phyloP scores from a whole-genome alignment of 2,888 invertebrate genomes.

The Scaptomyza cyrtandrae region DNA sequence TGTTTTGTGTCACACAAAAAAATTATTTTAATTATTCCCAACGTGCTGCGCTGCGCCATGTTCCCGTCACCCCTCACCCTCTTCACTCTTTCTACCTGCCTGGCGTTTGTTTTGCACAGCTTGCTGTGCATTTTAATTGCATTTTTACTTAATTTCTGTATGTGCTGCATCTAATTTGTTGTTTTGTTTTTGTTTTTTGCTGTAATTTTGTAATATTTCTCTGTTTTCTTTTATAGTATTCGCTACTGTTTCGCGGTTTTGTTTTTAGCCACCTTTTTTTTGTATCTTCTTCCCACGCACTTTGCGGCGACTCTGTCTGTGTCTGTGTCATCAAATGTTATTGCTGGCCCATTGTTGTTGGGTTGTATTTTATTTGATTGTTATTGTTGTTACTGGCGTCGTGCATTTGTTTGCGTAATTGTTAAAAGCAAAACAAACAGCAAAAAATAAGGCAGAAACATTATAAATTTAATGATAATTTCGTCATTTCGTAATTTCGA shows the following conservation, averaged over 20 bases:
- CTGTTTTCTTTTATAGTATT: constrained; percentile 20
- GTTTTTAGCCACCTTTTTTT: constrained; percentile 24
- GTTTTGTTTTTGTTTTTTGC: constrained; percentile 33
- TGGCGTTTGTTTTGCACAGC: constrained; percentile 27
- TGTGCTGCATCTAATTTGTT: constrained; percentile 77
- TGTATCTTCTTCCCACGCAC: constrained; percentile 71
- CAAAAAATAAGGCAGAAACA: constrained; percentile 8
- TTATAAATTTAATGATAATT: constrained; percentile 49
- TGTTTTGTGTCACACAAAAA: constrained; percentile 70
- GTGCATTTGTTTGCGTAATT: constrained; percentile 72
- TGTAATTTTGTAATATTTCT: constrained; percentile 68
- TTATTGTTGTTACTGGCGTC: constrained; percentile 33
- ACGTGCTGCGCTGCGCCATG: constrained; percentile 37
- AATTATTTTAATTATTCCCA: constrained; percentile 73
- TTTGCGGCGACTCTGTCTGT: constrained; percentile 6
- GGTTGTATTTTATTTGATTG: constrained; percentile 13
- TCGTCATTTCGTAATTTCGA: constrained; percentile 60
- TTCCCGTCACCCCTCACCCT: neutral
- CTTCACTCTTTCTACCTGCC: neutral
- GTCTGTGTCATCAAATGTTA: constrained; percentile 2
- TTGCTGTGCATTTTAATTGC: constrained; percentile 77
- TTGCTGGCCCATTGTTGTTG: constrained; percentile 21
- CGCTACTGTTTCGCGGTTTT: constrained; percentile 52
- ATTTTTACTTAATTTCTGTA: constrained; percentile 74
- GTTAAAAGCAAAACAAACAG: constrained; percentile 34